Percentiles rank a stretch among this genome's conserved stretches.
Conservation (phyloP, 2,113 vertebrate genomes). For the Chaetura pelagica region DNA sequence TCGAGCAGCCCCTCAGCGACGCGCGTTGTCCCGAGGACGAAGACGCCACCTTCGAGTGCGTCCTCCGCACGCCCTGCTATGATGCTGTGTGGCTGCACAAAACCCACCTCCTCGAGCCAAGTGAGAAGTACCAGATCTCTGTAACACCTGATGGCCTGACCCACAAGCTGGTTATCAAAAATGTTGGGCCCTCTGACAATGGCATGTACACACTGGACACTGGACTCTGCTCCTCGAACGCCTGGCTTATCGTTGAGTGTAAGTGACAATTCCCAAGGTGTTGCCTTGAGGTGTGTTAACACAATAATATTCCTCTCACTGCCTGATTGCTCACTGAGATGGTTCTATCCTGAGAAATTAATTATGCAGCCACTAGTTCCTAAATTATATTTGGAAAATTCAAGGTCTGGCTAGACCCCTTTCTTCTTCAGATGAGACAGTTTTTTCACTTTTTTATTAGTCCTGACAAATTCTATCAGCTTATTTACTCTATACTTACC, state of each 20-base stretch:
- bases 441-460: not conserved
- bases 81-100: slow-evolving; percentile 79
- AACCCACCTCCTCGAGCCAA: slow-evolving; percentile 62
- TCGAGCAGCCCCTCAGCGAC: slow-evolving; percentile 75
- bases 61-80: slow-evolving; percentile 76
- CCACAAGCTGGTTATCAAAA: slow-evolving; percentile 81
- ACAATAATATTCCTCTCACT: not conserved
- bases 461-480: not conserved
- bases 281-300: not conserved
- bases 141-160: slow-evolving; percentile 81
- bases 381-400: not conserved
- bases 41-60: slow-evolving; percentile 79
- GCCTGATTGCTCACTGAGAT: not conserved
- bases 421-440: not conserved
- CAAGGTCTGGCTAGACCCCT: not conserved
- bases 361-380: not conserved
- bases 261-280: slow-evolving; percentile 1
- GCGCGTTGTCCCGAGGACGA: slow-evolving; percentile 72
- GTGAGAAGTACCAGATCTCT: slow-evolving; percentile 75
- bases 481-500: not conserved
- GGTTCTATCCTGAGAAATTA: not conserved
- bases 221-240: slow-evolving; percentile 79
- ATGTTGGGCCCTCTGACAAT: slow-evolving; percentile 72
- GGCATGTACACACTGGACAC: slow-evolving; percentile 82
- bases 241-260: slow-evolving; percentile 87